These are phyloP conservation scores for Laterallus jamaicensis DNA, from an alignment of 2,113 vertebrate species.

Conservation along the genomic window DNA sequence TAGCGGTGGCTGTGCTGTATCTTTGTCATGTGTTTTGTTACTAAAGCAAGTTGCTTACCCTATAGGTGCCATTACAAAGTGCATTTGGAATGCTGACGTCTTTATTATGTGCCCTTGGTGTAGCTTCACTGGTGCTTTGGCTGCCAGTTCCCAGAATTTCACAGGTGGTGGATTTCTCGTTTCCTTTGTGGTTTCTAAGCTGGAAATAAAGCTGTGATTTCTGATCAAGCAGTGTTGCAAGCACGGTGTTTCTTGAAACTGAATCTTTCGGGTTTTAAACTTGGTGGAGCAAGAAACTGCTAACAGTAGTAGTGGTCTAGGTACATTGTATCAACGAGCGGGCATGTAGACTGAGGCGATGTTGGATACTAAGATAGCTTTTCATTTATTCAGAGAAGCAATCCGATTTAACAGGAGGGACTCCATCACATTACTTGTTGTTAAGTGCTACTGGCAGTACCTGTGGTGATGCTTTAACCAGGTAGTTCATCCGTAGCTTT, in stretches of 20 bases:
- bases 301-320: not conserved
- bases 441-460: constrained; percentile 7
- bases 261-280: not conserved
- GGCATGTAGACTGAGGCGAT: not conserved
- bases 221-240: not conserved
- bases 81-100: constrained; percentile 33
- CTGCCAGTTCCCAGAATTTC: not conserved
- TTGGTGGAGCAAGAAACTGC: not conserved
- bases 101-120: not conserved
- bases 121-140: constrained; percentile 40
- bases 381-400: not conserved
- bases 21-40: not conserved
- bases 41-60: not conserved
- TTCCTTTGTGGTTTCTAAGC: not conserved
- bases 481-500: constrained; percentile 24
- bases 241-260: not conserved
- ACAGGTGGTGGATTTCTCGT: not conserved
- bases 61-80: not conserved
- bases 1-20: not conserved
- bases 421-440: not conserved
- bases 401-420: not conserved
- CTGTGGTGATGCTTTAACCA: constrained; percentile 33
- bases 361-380: not conserved
- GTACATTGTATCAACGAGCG: not conserved
- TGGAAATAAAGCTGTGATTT: constrained; percentile 46